Conservation (phyloP, 2,888 invertebrate genomes). For the Phoronis australis region DNA sequence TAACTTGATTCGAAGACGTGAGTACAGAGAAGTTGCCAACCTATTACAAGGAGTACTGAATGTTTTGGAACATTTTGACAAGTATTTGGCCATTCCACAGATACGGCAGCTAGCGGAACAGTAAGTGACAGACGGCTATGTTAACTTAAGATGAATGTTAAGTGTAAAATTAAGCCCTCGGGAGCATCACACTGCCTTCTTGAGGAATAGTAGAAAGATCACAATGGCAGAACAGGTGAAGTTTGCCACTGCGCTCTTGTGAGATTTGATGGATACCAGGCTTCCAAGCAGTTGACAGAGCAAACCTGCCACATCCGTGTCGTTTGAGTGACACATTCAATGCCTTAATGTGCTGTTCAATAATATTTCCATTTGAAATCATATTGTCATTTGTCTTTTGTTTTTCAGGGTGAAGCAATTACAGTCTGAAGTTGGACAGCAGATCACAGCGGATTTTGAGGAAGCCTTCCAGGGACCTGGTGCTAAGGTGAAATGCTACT, state of each 20-base stretch:
- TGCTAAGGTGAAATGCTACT: constrained; percentile 41
- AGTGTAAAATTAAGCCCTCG: too few species aligned
- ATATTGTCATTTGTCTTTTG: constrained; percentile 5
- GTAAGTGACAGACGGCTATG: constrained; percentile 39
- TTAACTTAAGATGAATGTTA: not conserved
- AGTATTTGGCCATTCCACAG: constrained; percentile 86
- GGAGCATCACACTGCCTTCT: too few species aligned
- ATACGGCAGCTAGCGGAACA: constrained; percentile 79
- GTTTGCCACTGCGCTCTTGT: too few species aligned
- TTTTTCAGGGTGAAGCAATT: constrained; percentile 64
- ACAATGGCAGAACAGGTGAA: too few species aligned
- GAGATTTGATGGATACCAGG: too few species aligned
- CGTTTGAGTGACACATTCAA: too few species aligned
- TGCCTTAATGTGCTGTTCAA: too few species aligned
- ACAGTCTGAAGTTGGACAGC: constrained; percentile 71
- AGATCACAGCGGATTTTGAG: constrained; percentile 87
- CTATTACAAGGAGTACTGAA: constrained; percentile 93
- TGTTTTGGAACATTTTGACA: constrained; percentile 90
- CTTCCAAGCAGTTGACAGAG: too few species aligned
- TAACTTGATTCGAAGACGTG: constrained; percentile 70
- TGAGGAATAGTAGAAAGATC: too few species aligned
- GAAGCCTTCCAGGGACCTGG: constrained; percentile 62
- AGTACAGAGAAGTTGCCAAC: constrained; percentile 89
- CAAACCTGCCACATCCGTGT: too few species aligned
- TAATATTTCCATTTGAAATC: too few species aligned